These are phyloP conservation scores for Delia radicum DNA, from an alignment of 1,140 invertebrate genomes.

Conservation along the genomic window DNA sequence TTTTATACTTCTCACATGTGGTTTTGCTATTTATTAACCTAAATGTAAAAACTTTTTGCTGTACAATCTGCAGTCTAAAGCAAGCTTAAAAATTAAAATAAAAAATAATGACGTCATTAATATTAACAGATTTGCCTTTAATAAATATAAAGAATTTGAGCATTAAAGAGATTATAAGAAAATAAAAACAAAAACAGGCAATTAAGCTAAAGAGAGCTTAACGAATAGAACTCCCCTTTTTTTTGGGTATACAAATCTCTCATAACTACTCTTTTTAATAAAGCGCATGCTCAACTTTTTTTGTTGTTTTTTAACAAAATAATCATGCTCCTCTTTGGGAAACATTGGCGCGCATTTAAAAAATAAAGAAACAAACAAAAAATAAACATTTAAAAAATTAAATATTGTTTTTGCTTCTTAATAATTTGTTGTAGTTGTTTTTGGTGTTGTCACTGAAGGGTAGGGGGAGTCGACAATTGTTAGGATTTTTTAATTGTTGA, in stretches of 20 bases:
- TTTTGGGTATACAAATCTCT: not conserved
- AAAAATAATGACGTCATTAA: not conserved
- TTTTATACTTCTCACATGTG: too few species aligned
- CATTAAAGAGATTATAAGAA: too few species aligned
- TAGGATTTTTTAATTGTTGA: not conserved
- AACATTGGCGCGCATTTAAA: slow-evolving; percentile 18
- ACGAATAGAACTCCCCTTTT: not conserved
- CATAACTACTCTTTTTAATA: not conserved
- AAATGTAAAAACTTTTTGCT: too few species aligned
- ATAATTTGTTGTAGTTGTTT: too few species aligned
- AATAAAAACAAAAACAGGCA: not conserved
- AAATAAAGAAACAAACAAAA: not conserved
- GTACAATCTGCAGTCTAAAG: too few species aligned
- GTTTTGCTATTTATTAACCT: too few species aligned
- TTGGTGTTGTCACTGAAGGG: too few species aligned
- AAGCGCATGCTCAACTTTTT: slow-evolving; percentile 1
- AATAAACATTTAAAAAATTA: not conserved
- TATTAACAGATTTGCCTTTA: too few species aligned
- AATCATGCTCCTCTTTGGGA: not conserved
- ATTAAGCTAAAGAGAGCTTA: not conserved
- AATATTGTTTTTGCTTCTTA: not conserved
- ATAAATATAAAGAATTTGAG: not conserved
- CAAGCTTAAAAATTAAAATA: not conserved
- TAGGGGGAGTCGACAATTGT: slow-evolving; percentile 20
- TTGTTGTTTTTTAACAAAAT: not conserved